Conservation (phyloP, 2,797 vertebrate genomes). For the Rhadinocentrus ornatus region DNA sequence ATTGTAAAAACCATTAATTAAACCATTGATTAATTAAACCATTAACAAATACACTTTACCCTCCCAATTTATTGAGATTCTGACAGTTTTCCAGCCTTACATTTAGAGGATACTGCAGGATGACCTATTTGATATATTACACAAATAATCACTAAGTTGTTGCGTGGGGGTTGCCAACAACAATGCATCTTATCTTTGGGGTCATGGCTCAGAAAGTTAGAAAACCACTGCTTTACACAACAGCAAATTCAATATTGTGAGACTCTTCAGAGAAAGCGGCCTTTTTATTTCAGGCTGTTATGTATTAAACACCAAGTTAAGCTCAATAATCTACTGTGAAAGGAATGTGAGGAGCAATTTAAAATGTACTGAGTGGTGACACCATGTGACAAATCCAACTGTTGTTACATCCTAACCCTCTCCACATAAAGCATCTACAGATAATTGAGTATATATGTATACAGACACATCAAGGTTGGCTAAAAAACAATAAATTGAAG, state of each 20-base stretch:
- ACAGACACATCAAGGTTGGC: not conserved
- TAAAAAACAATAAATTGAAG: not conserved
- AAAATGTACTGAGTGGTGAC: not conserved
- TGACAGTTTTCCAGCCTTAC: too few species aligned
- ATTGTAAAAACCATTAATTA: too few species aligned
- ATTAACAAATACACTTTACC: too few species aligned
- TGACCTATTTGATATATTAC: too few species aligned
- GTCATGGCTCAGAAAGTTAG: too few species aligned
- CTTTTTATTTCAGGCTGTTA: not conserved
- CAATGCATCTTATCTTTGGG: too few species aligned
- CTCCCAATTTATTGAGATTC: too few species aligned
- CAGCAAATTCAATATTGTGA: not conserved
- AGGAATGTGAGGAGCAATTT: not conserved
- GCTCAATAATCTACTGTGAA: not conserved
- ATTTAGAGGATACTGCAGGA: too few species aligned
- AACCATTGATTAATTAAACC: too few species aligned
- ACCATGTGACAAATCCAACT: not conserved
- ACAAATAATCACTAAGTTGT: too few species aligned
- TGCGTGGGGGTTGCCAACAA: too few species aligned
- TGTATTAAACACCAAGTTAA: not conserved
- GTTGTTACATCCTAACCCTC: not conserved
- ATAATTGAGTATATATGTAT: not conserved
- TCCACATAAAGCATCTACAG: not conserved
- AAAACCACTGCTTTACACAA: not conserved
- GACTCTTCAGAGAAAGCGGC: not conserved